These are phyloP conservation scores for Sitodiplosis mosellana DNA, from an alignment of 1,140 invertebrate species.

Conservation along the genomic window DNA sequence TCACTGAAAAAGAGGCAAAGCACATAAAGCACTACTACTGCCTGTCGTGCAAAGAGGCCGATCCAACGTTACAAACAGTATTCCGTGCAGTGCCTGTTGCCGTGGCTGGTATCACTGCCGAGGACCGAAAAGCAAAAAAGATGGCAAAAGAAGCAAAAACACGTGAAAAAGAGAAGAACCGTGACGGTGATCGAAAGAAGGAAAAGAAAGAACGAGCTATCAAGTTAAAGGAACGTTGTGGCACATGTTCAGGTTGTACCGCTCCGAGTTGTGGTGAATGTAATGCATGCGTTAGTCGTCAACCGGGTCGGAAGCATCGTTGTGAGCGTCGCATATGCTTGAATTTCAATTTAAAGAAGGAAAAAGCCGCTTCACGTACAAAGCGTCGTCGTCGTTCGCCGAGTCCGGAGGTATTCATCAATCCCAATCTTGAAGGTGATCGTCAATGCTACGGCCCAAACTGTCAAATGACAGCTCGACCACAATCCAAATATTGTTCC, in stretches of 20 bases:
- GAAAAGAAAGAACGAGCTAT: slow-evolving; percentile 14
- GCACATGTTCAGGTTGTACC: slow-evolving; percentile 65
- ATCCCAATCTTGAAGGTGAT: slow-evolving; percentile 28
- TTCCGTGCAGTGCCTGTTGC: slow-evolving; percentile 29
- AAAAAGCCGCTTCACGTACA: slow-evolving; percentile 11
- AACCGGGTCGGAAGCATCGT: slow-evolving; percentile 54
- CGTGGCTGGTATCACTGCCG: slow-evolving; percentile 8
- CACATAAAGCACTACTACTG: slow-evolving; percentile 90
- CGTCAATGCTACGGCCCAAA: slow-evolving; percentile 83
- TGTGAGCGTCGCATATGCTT: slow-evolving; percentile 36
- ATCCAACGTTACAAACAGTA: slow-evolving; percentile 59
- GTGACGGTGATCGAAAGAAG: slow-evolving; percentile 8
- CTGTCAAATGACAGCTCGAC: slow-evolving; percentile 57
- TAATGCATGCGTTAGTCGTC: slow-evolving; percentile 56
- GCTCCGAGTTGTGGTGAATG: slow-evolving; percentile 65
- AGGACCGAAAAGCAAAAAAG: slow-evolving; percentile 9
- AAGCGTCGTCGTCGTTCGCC: slow-evolving; percentile 29
- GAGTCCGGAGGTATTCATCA: slow-evolving; percentile 32
- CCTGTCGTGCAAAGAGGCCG: slow-evolving; percentile 60
- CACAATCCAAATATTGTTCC: slow-evolving; percentile 87
- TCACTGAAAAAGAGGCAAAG: slow-evolving; percentile 82
- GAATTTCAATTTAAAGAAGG: slow-evolving; percentile 7
- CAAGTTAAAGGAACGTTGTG: slow-evolving; percentile 43
- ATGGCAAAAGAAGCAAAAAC: slow-evolving; percentile 25
- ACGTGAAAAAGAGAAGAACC: slow-evolving; percentile 19